Conservation (phyloP, 2,888 invertebrate genomes). For the Ptilodon capucinus region DNA sequence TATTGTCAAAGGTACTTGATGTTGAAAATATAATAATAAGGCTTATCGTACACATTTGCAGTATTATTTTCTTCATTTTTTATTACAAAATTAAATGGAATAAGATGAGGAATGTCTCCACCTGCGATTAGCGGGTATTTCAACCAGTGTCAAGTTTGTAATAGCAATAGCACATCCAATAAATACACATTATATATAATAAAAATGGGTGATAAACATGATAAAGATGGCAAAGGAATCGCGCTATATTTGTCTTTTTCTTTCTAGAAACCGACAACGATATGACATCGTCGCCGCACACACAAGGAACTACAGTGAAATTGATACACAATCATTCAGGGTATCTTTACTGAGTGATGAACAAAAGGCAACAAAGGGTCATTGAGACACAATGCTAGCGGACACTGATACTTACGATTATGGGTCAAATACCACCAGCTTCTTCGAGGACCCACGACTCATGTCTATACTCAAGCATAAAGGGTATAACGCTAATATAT, state of each 20-base stretch:
- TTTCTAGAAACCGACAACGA: slow-evolving; percentile 19
- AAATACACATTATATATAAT: too few species aligned
- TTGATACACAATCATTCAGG: background rate
- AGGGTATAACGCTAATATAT: slow-evolving; percentile 54
- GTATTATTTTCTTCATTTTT: too few species aligned
- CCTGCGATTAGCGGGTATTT: too few species aligned
- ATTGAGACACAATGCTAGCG: slow-evolving; percentile 55
- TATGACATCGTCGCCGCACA: slow-evolving; percentile 15
- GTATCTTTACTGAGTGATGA: slow-evolving; percentile 53
- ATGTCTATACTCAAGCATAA: slow-evolving; percentile 59
- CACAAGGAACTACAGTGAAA: slow-evolving; percentile 3
- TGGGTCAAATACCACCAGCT: slow-evolving; percentile 34
- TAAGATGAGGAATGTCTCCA: too few species aligned
- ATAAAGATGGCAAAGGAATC: too few species aligned
- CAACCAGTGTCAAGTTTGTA: too few species aligned
- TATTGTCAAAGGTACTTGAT: too few species aligned
- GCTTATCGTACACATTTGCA: too few species aligned
- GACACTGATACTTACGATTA: slow-evolving; percentile 54
- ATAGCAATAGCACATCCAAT: too few species aligned
- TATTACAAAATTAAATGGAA: too few species aligned
- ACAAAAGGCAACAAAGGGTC: slow-evolving; percentile 45
- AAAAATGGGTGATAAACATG: too few species aligned
- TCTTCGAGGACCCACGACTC: slow-evolving; percentile 60
- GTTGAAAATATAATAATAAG: too few species aligned
- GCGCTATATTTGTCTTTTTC: slow-evolving; percentile 4